Conservation (phyloP, 2,888 invertebrate genomes). For the Antheraea yamamai region DNA sequence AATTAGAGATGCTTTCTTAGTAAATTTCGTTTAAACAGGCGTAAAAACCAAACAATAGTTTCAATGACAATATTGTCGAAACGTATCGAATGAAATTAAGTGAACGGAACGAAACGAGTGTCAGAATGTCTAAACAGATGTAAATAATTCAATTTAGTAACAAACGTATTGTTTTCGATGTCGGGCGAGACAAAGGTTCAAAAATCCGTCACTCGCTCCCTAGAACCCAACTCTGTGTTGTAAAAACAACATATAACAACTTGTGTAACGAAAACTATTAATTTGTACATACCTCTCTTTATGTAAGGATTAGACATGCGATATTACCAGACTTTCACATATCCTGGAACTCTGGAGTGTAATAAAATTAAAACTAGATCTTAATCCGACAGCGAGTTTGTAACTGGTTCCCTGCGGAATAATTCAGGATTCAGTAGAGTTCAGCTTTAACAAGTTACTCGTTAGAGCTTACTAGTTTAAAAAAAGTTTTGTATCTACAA, state of each 20-base stretch:
- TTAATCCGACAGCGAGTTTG: background rate
- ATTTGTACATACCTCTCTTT: background rate
- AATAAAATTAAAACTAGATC: background rate
- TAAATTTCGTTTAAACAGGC: background rate
- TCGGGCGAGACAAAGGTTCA: background rate
- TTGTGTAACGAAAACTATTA: background rate
- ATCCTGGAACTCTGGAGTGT: no score
- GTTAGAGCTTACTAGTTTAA: background rate
- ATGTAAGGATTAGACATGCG: background rate
- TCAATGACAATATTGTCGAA: background rate
- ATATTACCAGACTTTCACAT: background rate
- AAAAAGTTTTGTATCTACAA: no score
- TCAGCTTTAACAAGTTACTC: background rate
- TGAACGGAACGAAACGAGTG: background rate
- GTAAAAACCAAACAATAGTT: background rate
- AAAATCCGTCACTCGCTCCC: background rate
- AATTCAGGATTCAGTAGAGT: background rate
- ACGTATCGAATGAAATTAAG: background rate
- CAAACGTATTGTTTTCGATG: background rate
- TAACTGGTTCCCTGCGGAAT: background rate
- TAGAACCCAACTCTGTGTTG: background rate
- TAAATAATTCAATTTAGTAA: slow-evolving; percentile 4
- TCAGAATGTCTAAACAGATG: slow-evolving; percentile 3
- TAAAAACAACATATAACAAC: background rate
- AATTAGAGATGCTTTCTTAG: background rate